Evolutionary conservation across 2,113 vertebrate genomes (phyloP).

Genomic region (Microtus montanus): DNA sequence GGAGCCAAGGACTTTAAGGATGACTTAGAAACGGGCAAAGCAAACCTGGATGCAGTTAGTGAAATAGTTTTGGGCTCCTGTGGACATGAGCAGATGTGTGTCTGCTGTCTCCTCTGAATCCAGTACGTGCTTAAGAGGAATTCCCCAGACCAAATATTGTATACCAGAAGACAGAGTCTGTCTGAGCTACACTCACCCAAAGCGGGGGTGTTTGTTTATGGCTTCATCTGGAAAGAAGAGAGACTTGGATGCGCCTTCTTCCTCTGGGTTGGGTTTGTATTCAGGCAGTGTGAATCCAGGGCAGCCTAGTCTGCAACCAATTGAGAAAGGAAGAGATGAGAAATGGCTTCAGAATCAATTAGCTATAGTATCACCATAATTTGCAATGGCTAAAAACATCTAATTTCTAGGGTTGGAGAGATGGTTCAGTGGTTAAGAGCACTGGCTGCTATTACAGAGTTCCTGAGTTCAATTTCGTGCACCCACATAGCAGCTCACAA

Average conservation of each 20-base stretch:
- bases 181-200: constrained; percentile 87
- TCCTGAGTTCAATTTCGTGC: not conserved
- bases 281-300: constrained; percentile 95
- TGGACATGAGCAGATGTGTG: not conserved
- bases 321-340: constrained; percentile 45
- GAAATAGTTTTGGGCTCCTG: not conserved
- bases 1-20: not conserved
- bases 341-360: not conserved
- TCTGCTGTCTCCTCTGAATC: not conserved
- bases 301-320: constrained; percentile 92
- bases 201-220: constrained; percentile 96
- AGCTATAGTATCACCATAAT: not conserved
- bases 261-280: constrained; percentile 90
- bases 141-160: accelerated
- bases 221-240: constrained; percentile 98
- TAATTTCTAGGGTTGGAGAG: not conserved
- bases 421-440: not conserved
- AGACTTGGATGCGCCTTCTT: constrained; percentile 94
- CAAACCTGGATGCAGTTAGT: not conserved
- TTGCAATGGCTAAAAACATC: not conserved
- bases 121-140: not conserved
- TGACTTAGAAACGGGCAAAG: not conserved
- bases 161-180: not conserved
- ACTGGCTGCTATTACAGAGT: not conserved
- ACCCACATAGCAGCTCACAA: not conserved